A percentile compares a stretch with the other conserved stretches of the same genome.
Evolutionary conservation across 2,797 vertebrate genomes (phyloP).

Genomic region (Halcyon smyrnensis): DNA sequence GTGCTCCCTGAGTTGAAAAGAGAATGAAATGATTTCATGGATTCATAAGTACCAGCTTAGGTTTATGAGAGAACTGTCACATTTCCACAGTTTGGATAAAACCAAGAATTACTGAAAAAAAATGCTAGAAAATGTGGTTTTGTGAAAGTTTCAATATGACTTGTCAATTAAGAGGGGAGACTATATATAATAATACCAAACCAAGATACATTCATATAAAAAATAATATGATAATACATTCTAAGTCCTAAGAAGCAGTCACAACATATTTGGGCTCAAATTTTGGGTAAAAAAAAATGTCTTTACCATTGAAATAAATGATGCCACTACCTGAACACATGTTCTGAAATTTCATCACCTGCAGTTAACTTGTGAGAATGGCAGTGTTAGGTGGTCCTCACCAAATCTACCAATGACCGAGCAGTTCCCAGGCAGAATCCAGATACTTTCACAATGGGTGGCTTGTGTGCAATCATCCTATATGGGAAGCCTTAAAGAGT

Average conservation of each 20-base stretch:
- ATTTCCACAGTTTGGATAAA: background rate
- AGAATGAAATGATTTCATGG: background rate
- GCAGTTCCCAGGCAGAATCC: background rate
- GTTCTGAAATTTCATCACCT: background rate
- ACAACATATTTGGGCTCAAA: background rate
- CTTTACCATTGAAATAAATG: background rate
- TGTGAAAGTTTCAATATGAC: background rate
- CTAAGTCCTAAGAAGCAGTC: background rate
- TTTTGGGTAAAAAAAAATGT: fast-evolving
- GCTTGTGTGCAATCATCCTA: background rate
- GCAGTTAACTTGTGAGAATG: background rate
- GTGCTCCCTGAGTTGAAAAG: background rate
- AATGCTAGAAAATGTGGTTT: background rate
- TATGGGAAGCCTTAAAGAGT: background rate
- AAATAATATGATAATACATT: background rate
- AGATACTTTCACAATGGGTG: background rate
- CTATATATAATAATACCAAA: background rate
- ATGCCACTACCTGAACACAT: background rate
- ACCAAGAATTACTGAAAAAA: background rate
- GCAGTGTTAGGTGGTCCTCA: background rate
- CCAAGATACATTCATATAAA: background rate
- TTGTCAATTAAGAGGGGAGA: background rate
- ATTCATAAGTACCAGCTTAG: background rate
- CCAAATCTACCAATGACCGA: background rate
- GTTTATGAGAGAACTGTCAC: background rate